Base-by-base conservation (phyloP, 2,113 vertebrate genomes). In the Chrysemys picta region DNA sequence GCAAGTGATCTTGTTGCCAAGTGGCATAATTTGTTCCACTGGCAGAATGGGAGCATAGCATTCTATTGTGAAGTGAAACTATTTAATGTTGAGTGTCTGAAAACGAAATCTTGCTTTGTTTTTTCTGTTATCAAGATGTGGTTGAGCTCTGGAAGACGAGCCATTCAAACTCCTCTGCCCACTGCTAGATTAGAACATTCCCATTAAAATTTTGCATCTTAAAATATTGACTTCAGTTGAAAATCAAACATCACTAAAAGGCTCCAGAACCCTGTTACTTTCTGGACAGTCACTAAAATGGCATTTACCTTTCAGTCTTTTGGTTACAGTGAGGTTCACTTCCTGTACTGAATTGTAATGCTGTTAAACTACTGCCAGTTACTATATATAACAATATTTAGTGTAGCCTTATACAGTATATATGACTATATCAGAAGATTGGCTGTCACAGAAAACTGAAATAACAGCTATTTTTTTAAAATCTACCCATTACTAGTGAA, bases 381-480 rank as follows among this genome's bases (percentile, higher is more conserved):
- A 1, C 59, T 57, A 3, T 1, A 1, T 11, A 1, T 4, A 2
- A 3, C 56, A 49, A 65, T 81, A 78, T 24, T 72, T 72, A 56
- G 1, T 35, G 29, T 16, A 21, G 1, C 47, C 52, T 35, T 11
- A 14, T 79, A 2, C 56, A 31, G 4, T 14, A 31, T 31, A 65
- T 17, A 35, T 17, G 7, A 38, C 10, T 38, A 21, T 69, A 38
- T 72, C n/a, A 38, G n/a, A 38, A 72, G 65, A 38, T 21, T 65
- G 62, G 16, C 62, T 21, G 65, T 72, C 17, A 10, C 65, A 72
- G 35, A 69, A 65, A 69, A 19, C 19, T 38, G n/a, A 72, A 22
- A 38, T 42, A 62, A 31, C n/a, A 72, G 9, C 19, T 72, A 7
- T 7, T 78, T 47, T 76, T 78, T 27, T 14, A 8, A 45, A 78